phyloP scores from a whole-genome alignment of 1,140 invertebrate species.

The Berghia stephanieae region DNA sequence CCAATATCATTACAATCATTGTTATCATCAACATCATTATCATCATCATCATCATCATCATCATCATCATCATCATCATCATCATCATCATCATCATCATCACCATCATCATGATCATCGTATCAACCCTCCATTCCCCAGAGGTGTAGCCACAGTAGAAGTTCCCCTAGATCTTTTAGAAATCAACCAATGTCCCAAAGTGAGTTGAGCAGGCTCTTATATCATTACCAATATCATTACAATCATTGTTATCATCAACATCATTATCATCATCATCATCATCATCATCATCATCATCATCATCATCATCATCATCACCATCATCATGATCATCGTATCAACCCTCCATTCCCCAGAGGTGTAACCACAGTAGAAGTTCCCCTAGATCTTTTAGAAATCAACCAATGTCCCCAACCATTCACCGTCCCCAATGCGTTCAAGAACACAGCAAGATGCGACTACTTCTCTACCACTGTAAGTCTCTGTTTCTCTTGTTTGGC shows the following conservation, averaged over 20 bases:
- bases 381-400: constrained; percentile 88
- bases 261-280: too few species aligned
- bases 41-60: too few species aligned
- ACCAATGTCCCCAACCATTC: constrained; percentile 89
- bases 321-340: too few species aligned
- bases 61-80: constrained; percentile 12
- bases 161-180: constrained; percentile 89
- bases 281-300: constrained; percentile 19
- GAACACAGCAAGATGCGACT: constrained; percentile 92
- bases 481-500: not conserved
- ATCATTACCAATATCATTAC: too few species aligned
- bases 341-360: constrained; percentile 84
- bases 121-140: too few species aligned
- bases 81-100: not conserved
- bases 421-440: constrained; percentile 93
- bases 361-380: constrained; percentile 93
- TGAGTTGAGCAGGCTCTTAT: too few species aligned
- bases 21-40: too few species aligned
- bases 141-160: constrained; percentile 92
- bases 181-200: constrained; percentile 94
- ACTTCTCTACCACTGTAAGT: constrained; percentile 88
- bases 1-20: too few species aligned
- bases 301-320: not conserved
- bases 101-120: too few species aligned
- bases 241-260: too few species aligned